These are phyloP conservation scores for Nothoprocta pentlandii DNA, from an alignment of 2,113 vertebrate genomes.

Conservation along the genomic window DNA sequence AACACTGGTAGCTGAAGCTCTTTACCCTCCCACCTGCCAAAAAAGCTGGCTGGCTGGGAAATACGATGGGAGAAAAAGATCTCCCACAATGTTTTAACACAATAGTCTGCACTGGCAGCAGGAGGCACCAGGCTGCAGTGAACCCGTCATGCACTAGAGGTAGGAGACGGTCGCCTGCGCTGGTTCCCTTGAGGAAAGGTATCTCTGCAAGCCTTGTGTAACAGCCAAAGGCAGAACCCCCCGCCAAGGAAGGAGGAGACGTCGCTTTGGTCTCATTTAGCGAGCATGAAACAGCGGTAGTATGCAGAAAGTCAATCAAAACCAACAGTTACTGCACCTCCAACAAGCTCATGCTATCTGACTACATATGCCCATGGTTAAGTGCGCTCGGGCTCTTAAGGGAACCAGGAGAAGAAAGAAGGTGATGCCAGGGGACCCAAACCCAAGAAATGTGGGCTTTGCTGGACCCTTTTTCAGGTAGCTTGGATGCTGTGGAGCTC, in stretches of 20 bases:
- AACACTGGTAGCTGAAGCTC: neutral
- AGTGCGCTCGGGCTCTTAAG: neutral
- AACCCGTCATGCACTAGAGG: rapidly evolving
- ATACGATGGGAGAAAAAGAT: neutral
- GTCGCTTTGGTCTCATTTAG: neutral
- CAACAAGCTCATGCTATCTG: slow-evolving; percentile 12
- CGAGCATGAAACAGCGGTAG: neutral
- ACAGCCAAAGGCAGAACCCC: neutral
- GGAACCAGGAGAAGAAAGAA: neutral
- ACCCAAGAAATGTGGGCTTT: neutral
- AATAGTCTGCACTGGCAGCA: rapidly evolving
- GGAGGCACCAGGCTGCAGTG: neutral
- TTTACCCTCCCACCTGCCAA: neutral
- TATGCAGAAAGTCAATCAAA: neutral
- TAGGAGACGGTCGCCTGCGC: neutral
- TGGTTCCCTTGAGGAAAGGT: neutral
- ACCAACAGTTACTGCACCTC: neutral
- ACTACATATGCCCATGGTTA: neutral
- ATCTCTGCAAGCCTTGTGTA: neutral
- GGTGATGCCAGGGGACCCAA: neutral
- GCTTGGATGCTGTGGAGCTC: neutral
- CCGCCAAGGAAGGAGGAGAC: neutral
- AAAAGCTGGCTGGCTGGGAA: neutral
- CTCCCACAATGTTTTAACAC: neutral
- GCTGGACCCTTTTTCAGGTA: neutral